A percentile compares a stretch with the other conserved stretches of the same genome.
Evolutionary conservation across 2,888 invertebrate genomes (phyloP).

Genomic region (Leptinotarsa juncta): DNA sequence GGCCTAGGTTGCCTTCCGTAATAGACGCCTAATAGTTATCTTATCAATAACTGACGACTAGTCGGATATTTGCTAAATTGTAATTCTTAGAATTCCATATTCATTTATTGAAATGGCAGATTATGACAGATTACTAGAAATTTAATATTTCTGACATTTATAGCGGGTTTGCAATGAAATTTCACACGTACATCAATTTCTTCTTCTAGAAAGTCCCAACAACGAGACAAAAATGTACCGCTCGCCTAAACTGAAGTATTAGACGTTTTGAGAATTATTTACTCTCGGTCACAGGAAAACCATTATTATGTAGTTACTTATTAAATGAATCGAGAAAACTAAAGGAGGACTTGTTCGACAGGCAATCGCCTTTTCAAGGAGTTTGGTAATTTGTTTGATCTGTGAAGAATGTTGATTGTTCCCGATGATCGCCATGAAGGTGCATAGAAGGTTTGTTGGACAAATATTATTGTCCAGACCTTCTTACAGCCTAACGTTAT

Average conservation of each 20-base stretch:
- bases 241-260: neutral
- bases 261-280: slow-evolving; percentile 3
- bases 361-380: slow-evolving; percentile 35
- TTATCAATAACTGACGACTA: no score
- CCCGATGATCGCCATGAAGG: slow-evolving; percentile 24
- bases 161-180: no score
- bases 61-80: no score
- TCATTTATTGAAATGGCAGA: no score
- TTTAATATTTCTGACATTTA: no score
- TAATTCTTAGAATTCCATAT: no score
- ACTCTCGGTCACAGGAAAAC: neutral
- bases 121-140: no score
- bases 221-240: neutral
- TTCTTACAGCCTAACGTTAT: neutral
- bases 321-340: slow-evolving; percentile 41
- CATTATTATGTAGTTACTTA: slow-evolving; percentile 33
- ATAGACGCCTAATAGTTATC: no score
- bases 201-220: neutral
- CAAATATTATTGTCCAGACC: neutral
- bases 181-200: neutral
- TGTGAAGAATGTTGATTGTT: slow-evolving; percentile 27
- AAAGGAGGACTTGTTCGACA: slow-evolving; percentile 25
- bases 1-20: no score
- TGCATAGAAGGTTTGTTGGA: slow-evolving; percentile 18
- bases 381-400: slow-evolving; percentile 16